Base-by-base conservation (phyloP, 2,113 vertebrate genomes). In the Calypte anna region DNA sequence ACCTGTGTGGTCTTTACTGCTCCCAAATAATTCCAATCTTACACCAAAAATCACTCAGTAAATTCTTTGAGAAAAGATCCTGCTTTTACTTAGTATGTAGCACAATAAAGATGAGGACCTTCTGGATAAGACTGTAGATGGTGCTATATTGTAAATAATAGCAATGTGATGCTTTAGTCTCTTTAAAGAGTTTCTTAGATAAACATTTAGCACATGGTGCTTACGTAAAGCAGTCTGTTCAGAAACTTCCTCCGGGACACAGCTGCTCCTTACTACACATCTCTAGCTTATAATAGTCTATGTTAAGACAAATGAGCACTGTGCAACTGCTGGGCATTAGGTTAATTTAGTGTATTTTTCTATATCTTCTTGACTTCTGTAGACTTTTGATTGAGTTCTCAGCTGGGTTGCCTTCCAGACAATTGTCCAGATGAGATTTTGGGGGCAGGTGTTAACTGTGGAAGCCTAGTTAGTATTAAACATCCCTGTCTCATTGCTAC, bases 401-500 rank as follows among this genome's bases (percentile, higher is more conserved):
- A 80, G 95, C 19, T 15, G 5, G 62, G 11, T 51, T 94, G 51
- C 44, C 53, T 92, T 91, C 51, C 86, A 94, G 82, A 90, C 59
- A 82, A 51, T 93, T 70, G 80, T 77, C 78, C 5, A 7, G n/a
- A 72, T 94, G 57, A 93, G 77, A 81, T 90, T 94, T 70, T 83
- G 43, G 88, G 57, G 83, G 55, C 97, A 97, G 97, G 97, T 97
- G 97, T 95, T 96, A 76, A 77, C 83, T 97, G 91, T 83, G 50
- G 64, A 95, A 95, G 90, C 40, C 59, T 90, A 72, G 43, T 90
- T 38, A 63, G 78, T 33, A 51, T 74, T 89, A 94, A 93, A 81
- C 38, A 1, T 90, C 64, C 30, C 63, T 85, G 48, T 94, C 64
- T 94, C 55, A 73, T 67, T 88, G 78, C 74, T 86, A 73, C 63